These are phyloP conservation scores for Gryllus longicercus DNA, from an alignment of 2,888 invertebrate species.

Conservation along the genomic window DNA sequence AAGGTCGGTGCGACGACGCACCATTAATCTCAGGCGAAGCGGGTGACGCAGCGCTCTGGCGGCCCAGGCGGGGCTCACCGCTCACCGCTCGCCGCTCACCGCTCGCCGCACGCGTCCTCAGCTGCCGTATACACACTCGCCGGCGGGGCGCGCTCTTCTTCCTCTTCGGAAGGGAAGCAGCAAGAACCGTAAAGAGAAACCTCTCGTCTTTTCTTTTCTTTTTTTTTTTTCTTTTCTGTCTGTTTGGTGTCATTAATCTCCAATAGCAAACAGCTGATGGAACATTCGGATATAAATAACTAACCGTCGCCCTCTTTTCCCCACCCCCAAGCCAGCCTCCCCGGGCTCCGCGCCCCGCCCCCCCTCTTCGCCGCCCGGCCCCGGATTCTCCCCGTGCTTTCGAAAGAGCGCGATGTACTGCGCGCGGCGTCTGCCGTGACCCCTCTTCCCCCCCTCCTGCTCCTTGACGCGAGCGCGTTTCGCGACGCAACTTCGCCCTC, in stretches of 20 bases:
- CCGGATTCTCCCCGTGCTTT: not conserved
- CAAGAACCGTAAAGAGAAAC: slow-evolving; percentile 20
- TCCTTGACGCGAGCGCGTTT: not conserved
- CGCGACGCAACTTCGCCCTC: not conserved
- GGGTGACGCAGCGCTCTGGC: no score
- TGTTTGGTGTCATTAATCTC: slow-evolving; percentile 38
- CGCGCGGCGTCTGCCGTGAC: not conserved
- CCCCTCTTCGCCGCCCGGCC: not conserved
- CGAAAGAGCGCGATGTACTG: not conserved
- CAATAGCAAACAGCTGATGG: slow-evolving; percentile 37
- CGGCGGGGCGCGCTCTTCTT: not conserved
- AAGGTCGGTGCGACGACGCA: no score
- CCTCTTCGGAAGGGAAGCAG: not conserved
- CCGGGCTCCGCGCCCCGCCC: no score
- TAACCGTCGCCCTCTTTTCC: slow-evolving; percentile 9
- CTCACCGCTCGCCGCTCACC: not conserved
- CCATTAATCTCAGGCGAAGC: no score
- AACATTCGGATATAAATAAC: slow-evolving; percentile 38
- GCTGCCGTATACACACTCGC: not conserved
- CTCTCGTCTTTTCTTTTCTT: no score
- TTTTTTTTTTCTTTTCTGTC: no score
- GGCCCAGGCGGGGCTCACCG: not conserved
- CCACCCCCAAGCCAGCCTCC: slow-evolving; percentile 18
- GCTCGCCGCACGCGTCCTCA: not conserved
- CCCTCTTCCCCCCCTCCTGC: not conserved